phyloP scores from a whole-genome alignment of 2,888 invertebrate species.

The Hymenopus coronatus region DNA sequence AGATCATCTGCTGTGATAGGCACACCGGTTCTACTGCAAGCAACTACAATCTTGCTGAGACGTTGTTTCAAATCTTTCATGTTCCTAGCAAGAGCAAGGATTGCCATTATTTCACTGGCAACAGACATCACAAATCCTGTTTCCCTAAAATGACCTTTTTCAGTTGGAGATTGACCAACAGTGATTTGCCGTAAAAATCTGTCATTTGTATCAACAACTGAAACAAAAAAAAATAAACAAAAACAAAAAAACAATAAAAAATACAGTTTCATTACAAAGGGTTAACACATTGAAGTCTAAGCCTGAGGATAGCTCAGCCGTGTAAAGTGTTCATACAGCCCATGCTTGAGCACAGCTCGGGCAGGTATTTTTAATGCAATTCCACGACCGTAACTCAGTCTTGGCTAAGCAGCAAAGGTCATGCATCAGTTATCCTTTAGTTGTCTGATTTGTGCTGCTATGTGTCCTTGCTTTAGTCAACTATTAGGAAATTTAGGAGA shows the following conservation, averaged over 20 bases:
- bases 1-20: conserved; percentile 91
- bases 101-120: conserved; percentile 98
- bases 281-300: too few species aligned
- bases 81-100: conserved; percentile 82
- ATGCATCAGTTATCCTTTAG: too few species aligned
- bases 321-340: too few species aligned
- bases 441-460: too few species aligned
- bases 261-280: neutral
- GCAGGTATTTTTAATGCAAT: too few species aligned
- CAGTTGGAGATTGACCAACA: conserved; percentile 87
- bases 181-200: conserved; percentile 90
- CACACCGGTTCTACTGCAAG: conserved; percentile 70
- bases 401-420: too few species aligned
- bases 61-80: conserved; percentile 85
- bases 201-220: conserved; percentile 94
- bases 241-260: too few species aligned
- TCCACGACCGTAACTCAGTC: too few species aligned
- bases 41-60: conserved; percentile 88
- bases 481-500: too few species aligned
- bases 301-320: too few species aligned
- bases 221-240: neutral
- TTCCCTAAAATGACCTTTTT: conserved; percentile 80
- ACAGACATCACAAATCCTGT: conserved; percentile 92
- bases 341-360: too few species aligned
- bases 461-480: too few species aligned